A percentile compares a stretch with the other conserved stretches of the same genome.
These are phyloP conservation scores for Psammodynastes pulverulentus DNA, from an alignment of 2,113 vertebrate genomes.

Conservation along the genomic window DNA sequence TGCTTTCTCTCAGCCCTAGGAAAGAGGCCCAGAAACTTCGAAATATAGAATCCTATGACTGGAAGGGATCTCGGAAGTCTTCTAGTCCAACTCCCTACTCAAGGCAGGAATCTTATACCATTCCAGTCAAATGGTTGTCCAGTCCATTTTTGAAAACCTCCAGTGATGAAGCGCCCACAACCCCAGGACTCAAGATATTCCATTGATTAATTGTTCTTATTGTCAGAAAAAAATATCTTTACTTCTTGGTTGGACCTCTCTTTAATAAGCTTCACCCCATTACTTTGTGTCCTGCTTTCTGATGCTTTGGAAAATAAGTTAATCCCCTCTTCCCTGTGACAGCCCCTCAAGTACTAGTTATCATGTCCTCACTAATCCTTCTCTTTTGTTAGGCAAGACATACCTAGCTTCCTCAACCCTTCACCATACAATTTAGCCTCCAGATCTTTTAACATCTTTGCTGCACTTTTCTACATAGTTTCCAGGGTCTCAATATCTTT, in stretches of 20 bases:
- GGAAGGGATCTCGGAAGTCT: not conserved
- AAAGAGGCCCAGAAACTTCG: not conserved
- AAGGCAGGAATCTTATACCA: not conserved
- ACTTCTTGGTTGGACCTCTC: not conserved
- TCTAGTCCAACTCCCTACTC: not conserved
- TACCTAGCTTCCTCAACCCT: not conserved
- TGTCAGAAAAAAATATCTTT: not conserved
- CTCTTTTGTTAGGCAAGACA: not conserved
- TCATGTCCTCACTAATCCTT: not conserved
- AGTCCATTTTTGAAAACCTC: not conserved
- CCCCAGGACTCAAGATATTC: not conserved
- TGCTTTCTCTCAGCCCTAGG: not conserved
- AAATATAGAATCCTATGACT: not conserved
- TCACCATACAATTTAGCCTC: not conserved
- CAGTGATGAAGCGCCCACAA: not conserved
- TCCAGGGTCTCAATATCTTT: not conserved
- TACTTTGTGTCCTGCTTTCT: not conserved
- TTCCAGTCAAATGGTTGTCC: not conserved
- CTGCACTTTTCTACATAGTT: not conserved
- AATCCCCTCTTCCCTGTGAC: not conserved
- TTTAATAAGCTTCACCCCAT: not conserved
- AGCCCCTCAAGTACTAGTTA: not conserved
- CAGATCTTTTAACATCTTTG: not conserved
- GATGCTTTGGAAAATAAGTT: not conserved
- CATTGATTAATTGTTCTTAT: not conserved